Percentiles rank a stretch among this genome's conserved stretches.
These are phyloP conservation scores for Cotesia congregata DNA, from an alignment of 2,888 invertebrate genomes.

Conservation along the genomic window DNA sequence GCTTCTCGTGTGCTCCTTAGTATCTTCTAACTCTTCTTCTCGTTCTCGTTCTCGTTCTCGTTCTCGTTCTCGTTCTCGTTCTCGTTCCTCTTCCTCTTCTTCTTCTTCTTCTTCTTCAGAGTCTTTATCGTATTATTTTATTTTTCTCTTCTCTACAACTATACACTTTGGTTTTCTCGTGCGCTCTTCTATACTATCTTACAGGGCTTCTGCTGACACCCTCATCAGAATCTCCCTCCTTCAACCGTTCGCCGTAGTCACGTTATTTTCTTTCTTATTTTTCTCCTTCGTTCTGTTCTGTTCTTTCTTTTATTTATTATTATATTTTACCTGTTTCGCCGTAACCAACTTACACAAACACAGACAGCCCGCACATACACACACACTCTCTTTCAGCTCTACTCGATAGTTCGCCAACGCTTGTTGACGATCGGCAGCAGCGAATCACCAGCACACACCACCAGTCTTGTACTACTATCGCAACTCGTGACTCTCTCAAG, in stretches of 20 bases:
- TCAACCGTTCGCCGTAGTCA: conserved; percentile 13
- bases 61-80: conserved; percentile 2
- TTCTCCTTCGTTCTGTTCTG: background rate
- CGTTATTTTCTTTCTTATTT: conserved; percentile 13
- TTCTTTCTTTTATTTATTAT: background rate
- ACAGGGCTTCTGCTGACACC: conserved; percentile 27
- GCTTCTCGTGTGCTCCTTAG: conserved; percentile 22
- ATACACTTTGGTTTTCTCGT: background rate
- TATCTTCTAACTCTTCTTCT: conserved; percentile 42
- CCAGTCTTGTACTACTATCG: conserved; percentile 22
- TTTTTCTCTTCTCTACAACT: background rate
- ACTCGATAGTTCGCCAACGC: conserved; percentile 24
- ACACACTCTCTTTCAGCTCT: conserved; percentile 12
- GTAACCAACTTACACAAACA: conserved; percentile 26
- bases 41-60: conserved; percentile 27
- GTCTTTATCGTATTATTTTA: conserved; percentile 1
- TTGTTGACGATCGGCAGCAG: conserved; percentile 34
- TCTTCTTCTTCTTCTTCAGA: conserved; percentile 15
- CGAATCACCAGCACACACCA: conserved; percentile 39
- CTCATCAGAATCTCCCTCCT: conserved; percentile 11
- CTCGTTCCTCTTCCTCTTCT: conserved; percentile 18
- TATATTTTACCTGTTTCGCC: conserved; percentile 28
- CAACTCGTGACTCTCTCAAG: conserved; percentile 27
- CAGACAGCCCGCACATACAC: conserved; percentile 21
- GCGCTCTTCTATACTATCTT: conserved; percentile 19